These are phyloP conservation scores for Limenitis arthemis DNA, from an alignment of 2,888 invertebrate species.

Conservation along the genomic window DNA sequence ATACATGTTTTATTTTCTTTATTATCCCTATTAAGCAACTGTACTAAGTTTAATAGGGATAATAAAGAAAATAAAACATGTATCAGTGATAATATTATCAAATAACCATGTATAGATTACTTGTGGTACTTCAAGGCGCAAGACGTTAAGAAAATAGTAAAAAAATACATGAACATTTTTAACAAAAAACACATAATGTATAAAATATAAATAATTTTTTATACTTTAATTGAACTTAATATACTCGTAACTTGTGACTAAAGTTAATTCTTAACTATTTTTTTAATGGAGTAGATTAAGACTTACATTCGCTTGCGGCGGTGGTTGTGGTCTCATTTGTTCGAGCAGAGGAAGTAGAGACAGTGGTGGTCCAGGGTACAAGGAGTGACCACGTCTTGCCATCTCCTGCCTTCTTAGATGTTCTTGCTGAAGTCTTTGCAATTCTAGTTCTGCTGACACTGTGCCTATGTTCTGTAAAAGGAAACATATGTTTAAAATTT, in stretches of 20 bases:
- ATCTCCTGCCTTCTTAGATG: constrained; percentile 73
- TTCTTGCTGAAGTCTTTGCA: constrained; percentile 78
- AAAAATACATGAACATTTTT: too few species aligned
- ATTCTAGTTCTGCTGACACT: constrained; percentile 73
- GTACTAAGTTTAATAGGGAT: too few species aligned
- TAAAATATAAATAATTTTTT: too few species aligned
- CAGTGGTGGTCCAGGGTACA: constrained; percentile 74
- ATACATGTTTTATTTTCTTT: not conserved
- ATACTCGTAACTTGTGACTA: too few species aligned
- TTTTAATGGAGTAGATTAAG: not conserved
- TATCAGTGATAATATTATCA: not conserved
- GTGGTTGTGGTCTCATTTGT: constrained; percentile 67
- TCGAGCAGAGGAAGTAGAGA: constrained; percentile 81
- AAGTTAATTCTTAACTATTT: not conserved
- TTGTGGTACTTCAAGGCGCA: too few species aligned
- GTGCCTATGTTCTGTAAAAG: constrained; percentile 59
- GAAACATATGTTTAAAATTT: too few species aligned
- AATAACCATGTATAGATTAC: too few species aligned
- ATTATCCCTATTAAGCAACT: too few species aligned
- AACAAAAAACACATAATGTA: too few species aligned
- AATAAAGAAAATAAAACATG: not conserved
- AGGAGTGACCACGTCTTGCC: constrained; percentile 59
- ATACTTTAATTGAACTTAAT: too few species aligned
- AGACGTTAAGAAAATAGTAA: too few species aligned
- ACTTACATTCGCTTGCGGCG: constrained; percentile 58